A percentile compares a stretch with the other conserved stretches of the same genome.
These are phyloP conservation scores for Sturnira hondurensis DNA, from an alignment of 2,113 vertebrate species.

Conservation along the genomic window DNA sequence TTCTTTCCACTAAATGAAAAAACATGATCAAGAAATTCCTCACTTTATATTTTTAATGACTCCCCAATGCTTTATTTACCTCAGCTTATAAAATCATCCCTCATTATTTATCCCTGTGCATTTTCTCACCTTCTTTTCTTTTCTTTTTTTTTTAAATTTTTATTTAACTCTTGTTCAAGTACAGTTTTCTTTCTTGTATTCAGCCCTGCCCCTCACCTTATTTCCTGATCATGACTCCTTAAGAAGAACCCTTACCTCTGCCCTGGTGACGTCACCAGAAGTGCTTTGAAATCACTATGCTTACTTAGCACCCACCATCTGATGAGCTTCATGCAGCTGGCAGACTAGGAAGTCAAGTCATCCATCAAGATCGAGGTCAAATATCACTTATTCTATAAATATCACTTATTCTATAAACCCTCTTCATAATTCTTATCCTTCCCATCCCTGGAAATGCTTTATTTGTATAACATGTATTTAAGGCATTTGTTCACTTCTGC, in stretches of 20 bases:
- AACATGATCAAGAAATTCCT: not conserved
- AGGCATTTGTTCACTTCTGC: not conserved
- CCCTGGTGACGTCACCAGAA: not conserved
- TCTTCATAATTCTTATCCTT: not conserved
- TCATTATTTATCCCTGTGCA: not conserved
- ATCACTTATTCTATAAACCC: not conserved
- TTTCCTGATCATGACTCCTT: not conserved
- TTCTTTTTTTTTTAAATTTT: no score
- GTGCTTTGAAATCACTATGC: not conserved
- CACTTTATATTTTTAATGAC: not conserved
- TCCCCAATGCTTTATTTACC: not conserved
- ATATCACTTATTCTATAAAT: not conserved
- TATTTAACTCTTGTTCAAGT: no score
- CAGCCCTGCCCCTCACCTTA: no score
- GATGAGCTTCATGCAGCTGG: not conserved
- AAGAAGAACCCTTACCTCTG: not conserved
- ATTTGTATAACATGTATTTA: not conserved
- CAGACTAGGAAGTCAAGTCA: not conserved
- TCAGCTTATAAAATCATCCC: not conserved
- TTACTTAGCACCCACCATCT: not conserved
- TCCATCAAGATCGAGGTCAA: not conserved
- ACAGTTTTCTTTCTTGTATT: no score
- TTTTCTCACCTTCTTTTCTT: no score
- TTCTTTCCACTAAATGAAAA: not conserved
- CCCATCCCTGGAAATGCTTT: not conserved